phyloP scores from a whole-genome alignment of 2,113 vertebrate genomes.

The Cottus gobio region DNA sequence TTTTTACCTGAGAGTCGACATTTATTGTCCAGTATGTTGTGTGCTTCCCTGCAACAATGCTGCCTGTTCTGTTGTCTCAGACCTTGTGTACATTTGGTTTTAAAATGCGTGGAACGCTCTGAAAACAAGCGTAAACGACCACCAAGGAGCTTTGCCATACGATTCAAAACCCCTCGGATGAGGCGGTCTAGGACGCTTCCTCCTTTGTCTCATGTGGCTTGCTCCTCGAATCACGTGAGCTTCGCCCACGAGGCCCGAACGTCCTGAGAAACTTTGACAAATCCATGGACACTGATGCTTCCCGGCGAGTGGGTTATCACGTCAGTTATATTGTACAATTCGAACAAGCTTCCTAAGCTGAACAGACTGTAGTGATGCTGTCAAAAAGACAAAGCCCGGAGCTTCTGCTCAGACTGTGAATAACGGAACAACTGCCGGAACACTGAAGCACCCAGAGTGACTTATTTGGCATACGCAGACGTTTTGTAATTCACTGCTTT shows the following conservation, averaged over 20 bases:
- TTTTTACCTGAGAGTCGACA: background rate
- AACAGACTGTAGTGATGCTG: background rate
- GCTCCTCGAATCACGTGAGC: background rate
- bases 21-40: background rate
- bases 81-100: background rate
- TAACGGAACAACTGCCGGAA: constrained; percentile 10
- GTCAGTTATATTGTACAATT: background rate
- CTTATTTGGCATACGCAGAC: constrained; percentile 14
- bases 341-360: background rate
- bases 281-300: background rate
- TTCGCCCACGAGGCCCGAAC: background rate
- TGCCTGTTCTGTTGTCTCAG: background rate
- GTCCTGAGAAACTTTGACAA: background rate
- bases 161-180: background rate
- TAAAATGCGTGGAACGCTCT: background rate
- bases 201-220: background rate
- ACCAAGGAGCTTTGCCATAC: background rate
- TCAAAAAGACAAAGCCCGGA: constrained; percentile 22
- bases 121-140: background rate
- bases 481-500: constrained; percentile 8
- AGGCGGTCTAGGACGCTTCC: background rate
- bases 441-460: constrained; percentile 1
- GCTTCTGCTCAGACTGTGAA: constrained; percentile 17
- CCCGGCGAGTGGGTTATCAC: background rate
- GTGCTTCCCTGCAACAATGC: background rate